Evolutionary conservation across 92 coral and sea anemone species (phyloP).

Genomic region (Scolanthus callimorphus): DNA sequence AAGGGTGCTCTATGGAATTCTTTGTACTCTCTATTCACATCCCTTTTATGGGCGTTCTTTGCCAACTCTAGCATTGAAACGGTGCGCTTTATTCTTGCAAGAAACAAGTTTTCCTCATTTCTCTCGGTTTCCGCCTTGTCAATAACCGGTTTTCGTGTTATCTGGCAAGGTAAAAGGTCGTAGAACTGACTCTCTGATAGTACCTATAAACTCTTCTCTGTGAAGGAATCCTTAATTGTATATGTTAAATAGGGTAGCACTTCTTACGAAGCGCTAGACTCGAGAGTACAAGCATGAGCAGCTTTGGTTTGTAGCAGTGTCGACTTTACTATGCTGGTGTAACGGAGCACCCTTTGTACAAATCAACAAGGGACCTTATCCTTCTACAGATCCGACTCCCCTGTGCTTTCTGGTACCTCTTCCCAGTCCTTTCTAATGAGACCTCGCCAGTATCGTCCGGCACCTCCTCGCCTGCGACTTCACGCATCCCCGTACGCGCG

Average conservation of each 20-base stretch:
- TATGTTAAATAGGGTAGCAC: not conserved
- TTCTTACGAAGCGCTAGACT: not conserved
- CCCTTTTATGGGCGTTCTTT: too few species aligned
- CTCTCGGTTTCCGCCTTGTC: too few species aligned
- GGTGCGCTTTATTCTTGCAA: too few species aligned
- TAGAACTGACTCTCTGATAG: too few species aligned
- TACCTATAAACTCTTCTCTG: not conserved
- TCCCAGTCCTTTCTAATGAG: not conserved
- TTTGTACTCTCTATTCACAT: too few species aligned
- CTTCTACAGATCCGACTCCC: slow-evolving; percentile 21
- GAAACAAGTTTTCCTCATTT: too few species aligned
- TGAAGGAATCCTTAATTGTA: not conserved
- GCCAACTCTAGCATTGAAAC: too few species aligned
- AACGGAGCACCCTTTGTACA: slow-evolving; percentile 21
- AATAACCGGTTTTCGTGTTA: too few species aligned
- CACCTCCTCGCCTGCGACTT: not conserved
- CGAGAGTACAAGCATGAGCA: not conserved
- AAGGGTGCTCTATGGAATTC: too few species aligned
- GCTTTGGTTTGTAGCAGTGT: slow-evolving; percentile 10
- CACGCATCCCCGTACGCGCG: slow-evolving; percentile 14
- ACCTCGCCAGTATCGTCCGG: not conserved
- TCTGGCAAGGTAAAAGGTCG: too few species aligned
- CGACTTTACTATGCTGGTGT: slow-evolving; percentile 35
- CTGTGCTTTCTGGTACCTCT: not conserved
- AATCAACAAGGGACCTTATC: slow-evolving; percentile 28